These are phyloP conservation scores for Pteruthius melanotis DNA, from an alignment of 2,113 vertebrate genomes.

Conservation along the genomic window DNA sequence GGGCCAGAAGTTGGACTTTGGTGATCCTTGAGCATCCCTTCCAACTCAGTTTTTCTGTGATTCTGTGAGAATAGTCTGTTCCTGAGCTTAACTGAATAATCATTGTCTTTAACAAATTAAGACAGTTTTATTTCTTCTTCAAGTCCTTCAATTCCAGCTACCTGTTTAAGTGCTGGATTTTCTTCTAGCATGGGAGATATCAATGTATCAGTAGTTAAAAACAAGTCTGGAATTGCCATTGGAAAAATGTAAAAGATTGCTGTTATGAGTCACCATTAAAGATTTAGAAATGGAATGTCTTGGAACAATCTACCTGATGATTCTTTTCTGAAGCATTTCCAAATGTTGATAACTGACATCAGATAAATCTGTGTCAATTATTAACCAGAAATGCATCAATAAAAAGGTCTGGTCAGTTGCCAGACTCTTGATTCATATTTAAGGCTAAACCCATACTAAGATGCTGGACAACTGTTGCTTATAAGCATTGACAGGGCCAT, in stretches of 20 bases:
- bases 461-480: background rate
- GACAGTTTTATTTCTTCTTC: background rate
- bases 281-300: background rate
- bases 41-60: background rate
- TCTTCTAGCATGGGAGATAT: background rate
- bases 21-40: background rate
- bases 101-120: background rate
- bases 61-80: background rate
- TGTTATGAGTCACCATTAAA: background rate
- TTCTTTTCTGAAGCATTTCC: background rate
- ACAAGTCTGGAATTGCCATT: background rate
- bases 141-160: background rate
- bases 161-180: background rate
- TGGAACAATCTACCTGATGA: background rate
- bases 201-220: background rate
- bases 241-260: background rate
- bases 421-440: background rate
- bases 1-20: background rate
- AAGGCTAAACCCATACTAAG: background rate
- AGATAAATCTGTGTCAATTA: background rate
- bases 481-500: background rate
- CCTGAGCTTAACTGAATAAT: background rate
- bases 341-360: background rate
- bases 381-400: background rate
- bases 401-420: background rate